Evolutionary conservation across 1,140 invertebrate genomes (phyloP), one percentile per base, ranked within the genome.

Genomic region (Daktulosphaira vitifoliae): DNA sequence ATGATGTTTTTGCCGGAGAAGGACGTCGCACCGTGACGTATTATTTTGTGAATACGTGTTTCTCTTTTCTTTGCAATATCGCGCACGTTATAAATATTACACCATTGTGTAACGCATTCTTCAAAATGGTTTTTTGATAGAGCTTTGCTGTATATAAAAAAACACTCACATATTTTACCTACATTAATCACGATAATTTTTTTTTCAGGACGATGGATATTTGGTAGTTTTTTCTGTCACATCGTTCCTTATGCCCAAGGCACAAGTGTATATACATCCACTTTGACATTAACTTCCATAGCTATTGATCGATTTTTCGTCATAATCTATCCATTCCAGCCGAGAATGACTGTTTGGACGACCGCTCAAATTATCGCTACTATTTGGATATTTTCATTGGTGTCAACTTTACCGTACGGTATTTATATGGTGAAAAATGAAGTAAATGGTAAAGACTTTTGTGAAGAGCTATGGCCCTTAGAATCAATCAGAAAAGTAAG

Each of bases 301-400:
- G 95, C 96, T 2, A 86, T 98, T 25, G 96, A 98, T 76, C 81
- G 96, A 50, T 98, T 92, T 74, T 88, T 96, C 71, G 93, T 98
- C 22, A 98, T 99, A 72, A 90, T 97, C 18, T 93, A 96, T 72
- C 96, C 95, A 0, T 96, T 96, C 73, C 81, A 88, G 70, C 89
- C 90, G 2, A 79, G 92, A 49, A 96, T 98, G 87, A 90, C 90
- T 72, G 80, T 92, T 11, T 80, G 80, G 59, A 86, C 86, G 0
- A 92, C 93, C 71, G 78, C 93, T 15, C 74, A 81, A 9, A 87
- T 97, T 67, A 95, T 98, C 54, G 73, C 89, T 2, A 80, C 82
- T 49, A 95, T 98, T 54, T 98, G 96, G 96, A 74, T 89, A 5
- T 84, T 95, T 29, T 88, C 92, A 0, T 75, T 95, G 25, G 74